phyloP scores from a whole-genome alignment of 2,888 invertebrate species.

The Ophonus ardosiacus region DNA sequence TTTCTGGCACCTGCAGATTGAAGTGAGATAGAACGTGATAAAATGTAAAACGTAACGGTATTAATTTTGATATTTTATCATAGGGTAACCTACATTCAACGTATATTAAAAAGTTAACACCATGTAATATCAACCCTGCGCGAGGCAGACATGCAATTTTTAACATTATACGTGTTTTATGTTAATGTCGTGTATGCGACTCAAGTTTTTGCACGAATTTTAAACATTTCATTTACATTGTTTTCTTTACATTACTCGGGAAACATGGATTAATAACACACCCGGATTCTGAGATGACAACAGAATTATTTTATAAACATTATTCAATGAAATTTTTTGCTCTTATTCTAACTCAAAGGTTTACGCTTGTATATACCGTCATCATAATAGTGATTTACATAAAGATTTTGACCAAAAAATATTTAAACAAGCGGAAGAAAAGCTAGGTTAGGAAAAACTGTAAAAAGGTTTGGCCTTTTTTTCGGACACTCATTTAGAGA shows the following conservation, averaged over 20 bases:
- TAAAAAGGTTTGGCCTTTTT: too few relatives aligned
- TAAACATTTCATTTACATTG: slow-evolving; percentile 47
- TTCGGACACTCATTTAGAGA: too few relatives aligned
- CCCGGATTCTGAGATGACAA: slow-evolving; percentile 19
- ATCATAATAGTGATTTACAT: neutral
- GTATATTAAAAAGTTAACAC: slow-evolving; percentile 63
- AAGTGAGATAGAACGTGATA: slow-evolving; percentile 50
- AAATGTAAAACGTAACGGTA: slow-evolving; percentile 56
- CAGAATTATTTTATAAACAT: slow-evolving; percentile 36
- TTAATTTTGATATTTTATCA: slow-evolving; percentile 63
- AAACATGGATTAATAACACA: slow-evolving; percentile 38
- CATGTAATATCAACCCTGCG: slow-evolving; percentile 58
- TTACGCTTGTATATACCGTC: neutral
- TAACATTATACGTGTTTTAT: slow-evolving; percentile 62
- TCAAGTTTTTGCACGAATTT: slow-evolving; percentile 34
- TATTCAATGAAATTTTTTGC: slow-evolving; percentile 24
- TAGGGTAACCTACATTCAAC: slow-evolving; percentile 59
- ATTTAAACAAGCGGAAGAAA: too few relatives aligned
- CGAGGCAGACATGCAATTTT: slow-evolving; percentile 59
- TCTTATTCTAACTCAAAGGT: neutral
- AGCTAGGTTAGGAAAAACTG: too few relatives aligned
- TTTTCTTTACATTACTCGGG: slow-evolving; percentile 47
- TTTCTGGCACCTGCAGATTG: slow-evolving; percentile 40
- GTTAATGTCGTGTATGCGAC: slow-evolving; percentile 47
- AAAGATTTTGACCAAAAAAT: neutral